A percentile compares a stretch with the other conserved stretches of the same genome.
These are phyloP conservation scores for Cephonodes hylas DNA, from an alignment of 2,888 invertebrate species.

Conservation along the genomic window DNA sequence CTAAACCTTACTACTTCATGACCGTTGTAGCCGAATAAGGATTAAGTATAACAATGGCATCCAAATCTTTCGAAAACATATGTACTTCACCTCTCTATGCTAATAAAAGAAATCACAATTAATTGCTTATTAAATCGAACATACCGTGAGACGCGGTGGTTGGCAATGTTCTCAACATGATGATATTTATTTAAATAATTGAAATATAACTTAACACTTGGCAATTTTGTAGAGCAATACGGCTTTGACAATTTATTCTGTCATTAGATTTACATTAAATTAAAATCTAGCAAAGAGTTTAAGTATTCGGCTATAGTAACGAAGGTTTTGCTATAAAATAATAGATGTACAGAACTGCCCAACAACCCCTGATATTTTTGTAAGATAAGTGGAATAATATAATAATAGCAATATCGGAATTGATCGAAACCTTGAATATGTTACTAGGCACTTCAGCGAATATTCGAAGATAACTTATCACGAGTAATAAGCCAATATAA, in stretches of 20 bases:
- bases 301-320: not conserved
- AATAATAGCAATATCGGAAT: not conserved
- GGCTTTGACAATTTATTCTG: constrained; percentile 20
- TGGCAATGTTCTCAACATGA: constrained; percentile 32
- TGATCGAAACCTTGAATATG: not conserved
- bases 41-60: too few relatives aligned
- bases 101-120: not conserved
- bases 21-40: too few relatives aligned
- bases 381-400: not conserved
- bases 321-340: too few relatives aligned
- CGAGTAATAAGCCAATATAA: not conserved
- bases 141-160: constrained; percentile 21
- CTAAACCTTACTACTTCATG: not conserved
- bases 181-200: constrained; percentile 27
- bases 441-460: not conserved
- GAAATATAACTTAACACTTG: constrained; percentile 17
- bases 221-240: constrained; percentile 40
- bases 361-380: not conserved
- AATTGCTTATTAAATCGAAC: constrained; percentile 15
- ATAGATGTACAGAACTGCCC: not conserved
- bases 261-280: constrained; percentile 10
- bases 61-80: too few relatives aligned
- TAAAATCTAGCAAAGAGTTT: not conserved
- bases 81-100: too few relatives aligned
- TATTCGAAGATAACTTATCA: not conserved